Evolutionary conservation across 2,888 invertebrate species (phyloP).

Genomic region (Scelioninae gen. 2): DNA sequence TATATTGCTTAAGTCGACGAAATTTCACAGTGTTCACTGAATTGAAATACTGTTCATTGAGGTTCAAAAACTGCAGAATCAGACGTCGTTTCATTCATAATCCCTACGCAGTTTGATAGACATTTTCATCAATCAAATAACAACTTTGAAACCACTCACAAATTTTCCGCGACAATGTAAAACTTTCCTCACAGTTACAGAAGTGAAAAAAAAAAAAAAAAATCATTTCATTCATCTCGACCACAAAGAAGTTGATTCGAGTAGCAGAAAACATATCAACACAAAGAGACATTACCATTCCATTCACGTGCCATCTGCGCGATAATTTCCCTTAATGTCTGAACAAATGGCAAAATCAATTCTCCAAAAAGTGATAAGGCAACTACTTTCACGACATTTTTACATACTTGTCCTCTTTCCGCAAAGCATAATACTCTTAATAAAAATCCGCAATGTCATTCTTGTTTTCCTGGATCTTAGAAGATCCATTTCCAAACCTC

Average conservation of each 20-base stretch:
- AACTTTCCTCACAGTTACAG: too few relatives aligned
- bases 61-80: conserved; percentile 2
- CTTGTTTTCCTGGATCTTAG: conserved; percentile 11
- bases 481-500: conserved; percentile 23
- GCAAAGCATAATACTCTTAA: conserved; percentile 42
- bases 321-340: conserved; percentile 43
- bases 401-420: conserved; percentile 20
- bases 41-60: conserved; percentile 15
- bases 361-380: conserved; percentile 38
- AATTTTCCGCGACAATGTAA: conserved; percentile 28
- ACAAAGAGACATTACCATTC: conserved; percentile 40
- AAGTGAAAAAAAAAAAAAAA: too few relatives aligned
- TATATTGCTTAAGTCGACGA: not conserved
- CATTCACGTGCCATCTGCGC: conserved; percentile 37
- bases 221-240: conserved; percentile 27
- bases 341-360: conserved; percentile 25
- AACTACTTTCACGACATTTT: conserved; percentile 43
- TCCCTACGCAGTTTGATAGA: conserved; percentile 25
- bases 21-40: conserved; percentile 4
- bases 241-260: conserved; percentile 32
- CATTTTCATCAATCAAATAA: conserved; percentile 39
- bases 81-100: conserved; percentile 12
- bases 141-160: not conserved
- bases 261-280: conserved; percentile 45
- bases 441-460: conserved; percentile 42